These are phyloP conservation scores for Pyrgilauda ruficollis DNA, from an alignment of 2,113 vertebrate genomes.

Conservation along the genomic window DNA sequence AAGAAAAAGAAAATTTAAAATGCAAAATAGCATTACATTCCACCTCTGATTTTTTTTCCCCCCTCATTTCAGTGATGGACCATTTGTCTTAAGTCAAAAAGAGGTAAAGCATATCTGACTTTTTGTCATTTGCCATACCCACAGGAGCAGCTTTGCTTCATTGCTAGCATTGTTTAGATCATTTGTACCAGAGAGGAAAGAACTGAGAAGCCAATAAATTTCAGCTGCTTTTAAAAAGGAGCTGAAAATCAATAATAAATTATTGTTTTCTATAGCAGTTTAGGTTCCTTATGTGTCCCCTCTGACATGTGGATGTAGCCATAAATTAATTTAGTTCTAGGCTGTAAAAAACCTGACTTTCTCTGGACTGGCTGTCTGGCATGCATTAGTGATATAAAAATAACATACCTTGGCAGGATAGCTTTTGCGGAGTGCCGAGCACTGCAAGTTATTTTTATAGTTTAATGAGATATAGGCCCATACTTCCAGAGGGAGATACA, in stretches of 20 bases:
- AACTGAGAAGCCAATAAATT: conserved; percentile 54
- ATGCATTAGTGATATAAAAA: conserved; percentile 69
- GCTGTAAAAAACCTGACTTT: conserved; percentile 42
- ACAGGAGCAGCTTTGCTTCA: conserved; percentile 3
- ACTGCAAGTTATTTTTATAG: conserved; percentile 74
- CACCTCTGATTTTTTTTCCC: background rate
- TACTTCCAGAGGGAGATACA: conserved; percentile 66
- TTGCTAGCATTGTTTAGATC: conserved; percentile 10
- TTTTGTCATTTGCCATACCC: conserved; percentile 9
- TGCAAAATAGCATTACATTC: background rate
- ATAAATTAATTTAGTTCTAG: conserved; percentile 74
- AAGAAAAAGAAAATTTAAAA: background rate
- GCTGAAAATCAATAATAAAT: conserved; percentile 76
- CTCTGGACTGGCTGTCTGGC: conserved; percentile 40
- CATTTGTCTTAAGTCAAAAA: conserved; percentile 11
- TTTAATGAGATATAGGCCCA: conserved; percentile 71
- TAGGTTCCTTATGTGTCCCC: conserved; percentile 45
- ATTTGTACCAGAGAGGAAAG: conserved; percentile 32
- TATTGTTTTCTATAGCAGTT: conserved; percentile 67
- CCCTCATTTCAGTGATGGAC: background rate
- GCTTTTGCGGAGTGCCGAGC: conserved; percentile 38
- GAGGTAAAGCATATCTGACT: background rate
- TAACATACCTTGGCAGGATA: conserved; percentile 69
- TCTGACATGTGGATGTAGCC: conserved; percentile 69
- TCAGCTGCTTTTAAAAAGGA: conserved; percentile 66